Evolutionary conservation across 2,888 invertebrate species (phyloP).

Genomic region (Criorhina ranunculi): DNA sequence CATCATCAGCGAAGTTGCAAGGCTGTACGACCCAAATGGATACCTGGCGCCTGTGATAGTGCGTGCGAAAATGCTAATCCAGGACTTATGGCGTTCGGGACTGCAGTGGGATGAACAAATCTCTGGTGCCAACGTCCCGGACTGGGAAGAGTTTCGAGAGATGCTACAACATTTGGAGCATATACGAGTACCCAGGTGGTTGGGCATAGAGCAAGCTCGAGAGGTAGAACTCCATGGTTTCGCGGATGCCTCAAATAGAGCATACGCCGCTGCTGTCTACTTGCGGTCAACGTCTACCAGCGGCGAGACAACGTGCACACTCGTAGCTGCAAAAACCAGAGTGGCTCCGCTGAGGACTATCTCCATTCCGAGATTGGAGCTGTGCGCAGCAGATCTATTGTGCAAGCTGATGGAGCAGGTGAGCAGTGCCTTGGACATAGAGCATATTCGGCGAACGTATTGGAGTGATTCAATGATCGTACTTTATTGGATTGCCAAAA

Average conservation of each 20-base stretch:
- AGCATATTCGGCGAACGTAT: not conserved
- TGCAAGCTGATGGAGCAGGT: conserved; percentile 10
- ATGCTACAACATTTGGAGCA: not conserved
- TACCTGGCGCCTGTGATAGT: conserved; percentile 14
- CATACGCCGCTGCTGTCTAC: conserved; percentile 77
- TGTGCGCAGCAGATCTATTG: conserved; percentile 28
- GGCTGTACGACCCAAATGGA: conserved; percentile 9
- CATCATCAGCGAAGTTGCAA: conserved; percentile 6
- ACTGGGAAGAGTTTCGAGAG: conserved; percentile 12
- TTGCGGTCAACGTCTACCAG: conserved; percentile 10
- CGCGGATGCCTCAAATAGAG: conserved; percentile 76
- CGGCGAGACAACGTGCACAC: conserved; percentile 15
- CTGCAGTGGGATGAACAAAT: conserved; percentile 15
- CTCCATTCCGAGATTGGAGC: conserved; percentile 47
- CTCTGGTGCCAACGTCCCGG: not conserved
- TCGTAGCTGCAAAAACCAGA: conserved; percentile 33
- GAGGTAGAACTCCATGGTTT: conserved; percentile 77
- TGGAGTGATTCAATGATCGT: conserved; percentile 59
- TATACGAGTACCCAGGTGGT: not conserved
- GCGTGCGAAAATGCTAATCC: conserved; percentile 30
- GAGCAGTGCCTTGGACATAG: too few species aligned
- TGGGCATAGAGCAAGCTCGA: conserved; percentile 6
- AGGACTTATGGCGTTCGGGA: conserved; percentile 22
- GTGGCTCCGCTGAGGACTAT: conserved; percentile 55
- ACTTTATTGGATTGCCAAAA: conserved; percentile 47